A percentile compares a stretch with the other conserved stretches of the same genome.
Conservation (phyloP, 2,888 invertebrate species). For the Rhamphomyia laevipes region DNA sequence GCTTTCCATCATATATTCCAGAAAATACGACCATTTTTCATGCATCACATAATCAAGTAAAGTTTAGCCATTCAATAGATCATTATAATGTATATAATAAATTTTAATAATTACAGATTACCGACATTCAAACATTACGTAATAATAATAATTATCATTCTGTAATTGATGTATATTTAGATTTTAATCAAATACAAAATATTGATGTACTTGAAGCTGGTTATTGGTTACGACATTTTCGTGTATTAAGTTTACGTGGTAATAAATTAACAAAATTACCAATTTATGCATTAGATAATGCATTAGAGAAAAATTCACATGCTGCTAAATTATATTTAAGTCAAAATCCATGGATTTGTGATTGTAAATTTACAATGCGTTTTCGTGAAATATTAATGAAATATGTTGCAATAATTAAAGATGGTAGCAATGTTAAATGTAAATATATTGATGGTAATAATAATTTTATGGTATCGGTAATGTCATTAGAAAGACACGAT, state of each 20-base stretch:
- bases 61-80: no score
- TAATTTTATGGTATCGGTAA: slow-evolving; percentile 45
- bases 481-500: slow-evolving; percentile 53
- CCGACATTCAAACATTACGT: slow-evolving; percentile 51
- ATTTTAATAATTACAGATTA: slow-evolving; percentile 42
- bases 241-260: slow-evolving; percentile 62
- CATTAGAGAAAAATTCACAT: slow-evolving; percentile 57
- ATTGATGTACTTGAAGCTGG: slow-evolving; percentile 62
- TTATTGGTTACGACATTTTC: slow-evolving; percentile 64
- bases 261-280: slow-evolving; percentile 64
- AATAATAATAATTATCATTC: slow-evolving; percentile 54
- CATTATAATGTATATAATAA: background rate
- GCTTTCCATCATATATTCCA: slow-evolving; percentile 31
- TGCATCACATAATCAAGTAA: slow-evolving; percentile 31
- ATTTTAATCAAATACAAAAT: slow-evolving; percentile 57
- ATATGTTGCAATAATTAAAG: slow-evolving; percentile 57
- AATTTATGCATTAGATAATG: slow-evolving; percentile 68
- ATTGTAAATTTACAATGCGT: slow-evolving; percentile 65
- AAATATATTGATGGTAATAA: slow-evolving; percentile 45
- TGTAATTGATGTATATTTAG: slow-evolving; percentile 62
- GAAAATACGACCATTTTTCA: slow-evolving; percentile 32
- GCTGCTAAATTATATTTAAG: slow-evolving; percentile 59
- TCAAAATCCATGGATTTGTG: slow-evolving; percentile 72
- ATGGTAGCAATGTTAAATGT: slow-evolving; percentile 59
- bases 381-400: slow-evolving; percentile 59